Evolutionary conservation across 2,888 invertebrate genomes (phyloP), one percentile per base, ranked within the genome.

Genomic region (Archips xylosteana): DNA sequence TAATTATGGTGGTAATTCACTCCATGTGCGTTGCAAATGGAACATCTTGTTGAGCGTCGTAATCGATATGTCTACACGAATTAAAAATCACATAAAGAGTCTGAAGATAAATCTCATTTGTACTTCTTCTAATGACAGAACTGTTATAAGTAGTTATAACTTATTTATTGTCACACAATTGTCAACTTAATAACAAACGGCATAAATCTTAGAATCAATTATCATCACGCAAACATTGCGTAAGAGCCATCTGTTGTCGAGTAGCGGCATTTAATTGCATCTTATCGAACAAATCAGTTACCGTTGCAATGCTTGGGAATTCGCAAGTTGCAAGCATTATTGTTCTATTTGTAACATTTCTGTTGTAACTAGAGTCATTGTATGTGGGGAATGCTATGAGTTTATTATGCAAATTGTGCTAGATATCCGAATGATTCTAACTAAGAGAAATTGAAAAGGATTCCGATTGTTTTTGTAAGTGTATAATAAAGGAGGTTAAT

Each of bases 171-270:
- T 42, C 47, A 59, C 57, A 49, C 68, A 39, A 64, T 49, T 15
- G 57, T 63, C 63, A 73, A 67, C 45, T n/a, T 67, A 67, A 62
- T 62, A 23, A 2, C 2, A n/a, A 68, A 15, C 2, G 2, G 3
- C 3, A 9, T 66, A 73, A 45, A n/a, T 54, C 45, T 62, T 13
- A 63, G 65, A 71, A 70, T 68, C 70, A 72, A 74, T 75, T 70
- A 73, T 12, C 59, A 67, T 42, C 54, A 73, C 73, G 64, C 64
- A 15, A 34, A 80, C 75, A 64, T 78, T 84, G 79, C 80, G 87
- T 57, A 23, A 57, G 54, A 54, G 57, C 87, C 90, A 87, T 87
- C 90, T 91, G 74, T 81, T 73, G 78, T 62, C 77, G 76, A 83
- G 80, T 86, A 86, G 87, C 79, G 76, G 81, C 71, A 82, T 36